A percentile compares a stretch with the other conserved stretches of the same genome.
Conservation (phyloP, 30 jellyfish, hydroid and myxozoan genomes). For the Cassiopea andromeda region DNA sequence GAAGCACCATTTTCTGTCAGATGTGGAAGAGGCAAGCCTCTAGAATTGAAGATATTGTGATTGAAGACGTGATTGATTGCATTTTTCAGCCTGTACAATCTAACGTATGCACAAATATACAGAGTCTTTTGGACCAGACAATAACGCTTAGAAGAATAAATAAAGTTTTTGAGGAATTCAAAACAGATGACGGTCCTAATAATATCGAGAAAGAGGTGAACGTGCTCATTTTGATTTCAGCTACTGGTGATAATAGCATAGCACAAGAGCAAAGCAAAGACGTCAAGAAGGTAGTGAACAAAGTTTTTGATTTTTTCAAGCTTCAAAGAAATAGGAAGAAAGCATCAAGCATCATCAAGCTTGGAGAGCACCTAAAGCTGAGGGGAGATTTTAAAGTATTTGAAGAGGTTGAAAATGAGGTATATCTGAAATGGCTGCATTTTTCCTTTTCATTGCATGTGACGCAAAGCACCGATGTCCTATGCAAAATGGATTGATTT, state of each 20-base stretch:
- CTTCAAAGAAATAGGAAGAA: constrained; percentile 1
- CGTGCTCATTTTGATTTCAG: background rate
- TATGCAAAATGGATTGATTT: too few relatives aligned
- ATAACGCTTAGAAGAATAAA: constrained; percentile 3
- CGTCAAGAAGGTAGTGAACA: constrained; percentile 4
- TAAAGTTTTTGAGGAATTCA: constrained; percentile 10
- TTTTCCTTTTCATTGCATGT: too few relatives aligned
- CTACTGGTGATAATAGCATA: background rate
- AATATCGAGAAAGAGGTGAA: constrained; percentile 8
- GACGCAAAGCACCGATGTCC: too few relatives aligned
- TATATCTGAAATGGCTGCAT: background rate
- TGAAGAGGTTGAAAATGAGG: constrained; percentile 27
- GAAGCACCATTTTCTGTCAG: constrained; percentile 7
- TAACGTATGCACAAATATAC: background rate
- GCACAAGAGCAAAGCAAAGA: background rate
- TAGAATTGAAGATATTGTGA: background rate
- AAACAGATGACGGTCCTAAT: background rate
- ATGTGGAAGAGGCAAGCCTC: constrained; percentile 18
- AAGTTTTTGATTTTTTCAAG: constrained; percentile 20
- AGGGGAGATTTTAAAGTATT: constrained; percentile 31
- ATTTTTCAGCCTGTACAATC: constrained; percentile 8
- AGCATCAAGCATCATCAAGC: constrained; percentile 27
- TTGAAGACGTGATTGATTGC: background rate
- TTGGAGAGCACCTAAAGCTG: constrained; percentile 28
- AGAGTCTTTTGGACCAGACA: constrained; percentile 27